Evolutionary conservation across 2,113 vertebrate genomes (phyloP).

Genomic region (Sander vitreus): DNA sequence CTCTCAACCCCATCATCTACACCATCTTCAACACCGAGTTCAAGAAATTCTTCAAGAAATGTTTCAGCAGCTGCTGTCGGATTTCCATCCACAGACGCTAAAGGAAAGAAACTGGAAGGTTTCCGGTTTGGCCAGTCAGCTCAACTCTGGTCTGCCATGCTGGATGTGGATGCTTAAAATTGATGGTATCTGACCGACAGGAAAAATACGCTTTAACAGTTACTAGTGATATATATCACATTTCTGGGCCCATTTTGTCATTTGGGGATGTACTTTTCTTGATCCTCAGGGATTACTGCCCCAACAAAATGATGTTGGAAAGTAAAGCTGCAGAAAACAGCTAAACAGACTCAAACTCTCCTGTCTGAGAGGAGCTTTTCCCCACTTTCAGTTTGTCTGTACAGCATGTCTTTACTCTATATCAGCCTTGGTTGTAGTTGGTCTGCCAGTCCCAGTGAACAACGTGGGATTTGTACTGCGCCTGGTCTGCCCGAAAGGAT

Average conservation of each 20-base stretch:
- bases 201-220: neutral
- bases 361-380: neutral
- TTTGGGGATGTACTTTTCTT: neutral
- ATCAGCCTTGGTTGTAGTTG: neutral
- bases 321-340: slow-evolving; percentile 20
- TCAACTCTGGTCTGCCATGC: neutral
- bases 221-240: neutral
- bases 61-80: slow-evolving; percentile 82
- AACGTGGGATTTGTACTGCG: slow-evolving; percentile 12
- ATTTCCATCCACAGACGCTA: neutral
- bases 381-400: neutral
- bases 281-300: neutral
- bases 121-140: neutral
- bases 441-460: neutral
- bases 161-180: neutral
- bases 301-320: neutral
- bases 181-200: neutral
- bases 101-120: neutral
- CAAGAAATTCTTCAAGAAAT: slow-evolving; percentile 91
- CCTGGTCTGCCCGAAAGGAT: slow-evolving; percentile 25
- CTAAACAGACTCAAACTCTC: neutral
- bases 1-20: slow-evolving; percentile 95
- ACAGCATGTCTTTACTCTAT: neutral
- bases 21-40: slow-evolving; percentile 95
- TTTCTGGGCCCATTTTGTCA: neutral